phyloP scores from a whole-genome alignment of 2,888 invertebrate species.

The Idaea aversata region DNA sequence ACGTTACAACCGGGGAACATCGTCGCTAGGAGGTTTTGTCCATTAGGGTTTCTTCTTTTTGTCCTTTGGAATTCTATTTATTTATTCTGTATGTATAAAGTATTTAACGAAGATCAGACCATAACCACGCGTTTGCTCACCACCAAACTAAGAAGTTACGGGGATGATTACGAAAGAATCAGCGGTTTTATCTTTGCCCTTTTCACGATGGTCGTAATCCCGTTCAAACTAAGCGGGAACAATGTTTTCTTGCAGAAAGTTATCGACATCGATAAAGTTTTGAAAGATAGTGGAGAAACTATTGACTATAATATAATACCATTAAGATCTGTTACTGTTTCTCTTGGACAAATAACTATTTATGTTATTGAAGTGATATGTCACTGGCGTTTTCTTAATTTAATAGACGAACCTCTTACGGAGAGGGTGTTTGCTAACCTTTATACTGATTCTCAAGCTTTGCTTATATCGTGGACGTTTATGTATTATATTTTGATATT shows the following conservation, averaged over 20 bases:
- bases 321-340: conserved; percentile 29
- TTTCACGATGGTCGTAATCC: conserved; percentile 48
- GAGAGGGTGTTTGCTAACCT: conserved; percentile 52
- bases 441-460: conserved; percentile 42
- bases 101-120: conserved; percentile 47
- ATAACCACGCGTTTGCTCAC: conserved; percentile 48
- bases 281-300: conserved; percentile 43
- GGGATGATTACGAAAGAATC: conserved; percentile 52
- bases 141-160: conserved; percentile 53
- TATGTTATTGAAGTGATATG: conserved; percentile 39
- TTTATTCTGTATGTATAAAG: conserved; percentile 45
- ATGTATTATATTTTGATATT: conserved; percentile 43
- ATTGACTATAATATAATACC: conserved; percentile 43
- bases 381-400: conserved; percentile 40
- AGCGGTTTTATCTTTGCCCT: conserved; percentile 39
- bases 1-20: background rate
- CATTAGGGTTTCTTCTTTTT: conserved; percentile 39
- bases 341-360: conserved; percentile 36
- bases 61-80: conserved; percentile 41
- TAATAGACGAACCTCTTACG: conserved; percentile 39
- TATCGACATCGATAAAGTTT: conserved; percentile 44
- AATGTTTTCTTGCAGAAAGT: conserved; percentile 36
- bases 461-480: conserved; percentile 44
- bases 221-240: conserved; percentile 42
- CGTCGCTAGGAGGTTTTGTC: conserved; percentile 27